Base-by-base conservation (phyloP, 2,113 vertebrate species). In the Rhombomys opimus region DNA sequence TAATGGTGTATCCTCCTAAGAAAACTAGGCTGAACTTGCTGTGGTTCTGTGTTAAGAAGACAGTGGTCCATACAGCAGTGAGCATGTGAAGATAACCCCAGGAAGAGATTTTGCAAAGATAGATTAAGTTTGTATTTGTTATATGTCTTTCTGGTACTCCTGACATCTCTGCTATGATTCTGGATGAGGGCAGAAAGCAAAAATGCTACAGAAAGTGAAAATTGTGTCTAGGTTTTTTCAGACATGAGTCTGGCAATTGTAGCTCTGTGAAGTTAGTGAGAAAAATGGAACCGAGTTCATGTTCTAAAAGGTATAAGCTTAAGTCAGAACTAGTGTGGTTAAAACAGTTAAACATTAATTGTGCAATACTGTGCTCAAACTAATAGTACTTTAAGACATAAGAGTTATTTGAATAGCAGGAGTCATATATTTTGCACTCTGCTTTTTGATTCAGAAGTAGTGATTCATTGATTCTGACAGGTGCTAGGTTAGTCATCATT, bases 401-500 rank as follows among this genome's bases (percentile, higher is more conserved):
- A 50, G 85, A 32, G 35, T 80, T 76, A 32, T 90, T 96, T 96
- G 77, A 85, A 41, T 57, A 63, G 52, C 41, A 85, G 46, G 20
- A 41, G 7, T 82, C 76, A 84, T 63, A 7, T 59, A 38, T 41
- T 88, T 94, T 78, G 1, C 27, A 46, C 65, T 95, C 30, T 92
- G 35, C 2, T 46, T 92, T 96, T 87, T 67, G 27, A 84, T 87
- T 96, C 82, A 10, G 11, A 95, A 68, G 32, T 41, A 30, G 57
- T 93, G 41, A 93, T 68, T 93, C 89, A 87, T 27, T 95, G 65
- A 87, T 90, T 96, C 32, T 90, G 18, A 57, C 54, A 85, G 46
- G 35, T 92, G 46, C 91, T 94, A 80, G 68, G 57, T 95, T 94
- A 84, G 73, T 93, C 84, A 61, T 92, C 73, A 85, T 87, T 96